A percentile compares a stretch with the other conserved stretches of the same genome.
Evolutionary conservation across 2,113 vertebrate genomes (phyloP).

Genomic region (Albula glossodonta): DNA sequence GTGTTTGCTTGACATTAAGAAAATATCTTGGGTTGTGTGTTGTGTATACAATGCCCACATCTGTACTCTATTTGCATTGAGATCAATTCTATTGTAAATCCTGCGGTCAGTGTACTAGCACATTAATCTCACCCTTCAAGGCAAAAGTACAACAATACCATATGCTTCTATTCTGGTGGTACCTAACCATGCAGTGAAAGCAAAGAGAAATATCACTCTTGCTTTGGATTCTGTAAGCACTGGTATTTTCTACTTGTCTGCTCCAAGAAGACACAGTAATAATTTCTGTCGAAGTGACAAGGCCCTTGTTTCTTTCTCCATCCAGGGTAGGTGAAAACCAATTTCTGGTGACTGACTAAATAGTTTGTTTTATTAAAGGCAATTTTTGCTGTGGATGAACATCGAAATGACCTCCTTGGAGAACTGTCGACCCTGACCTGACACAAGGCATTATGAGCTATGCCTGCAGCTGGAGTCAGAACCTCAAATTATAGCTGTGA

Average conservation of each 20-base stretch:
- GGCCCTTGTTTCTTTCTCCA: background rate
- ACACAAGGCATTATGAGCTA: background rate
- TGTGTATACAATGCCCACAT: conserved; percentile 12
- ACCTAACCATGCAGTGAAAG: background rate
- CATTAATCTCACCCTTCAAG: conserved; percentile 12
- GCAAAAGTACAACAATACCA: conserved; percentile 20
- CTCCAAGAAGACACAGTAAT: background rate
- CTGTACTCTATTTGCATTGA: conserved; percentile 8
- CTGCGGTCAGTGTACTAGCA: conserved; percentile 4
- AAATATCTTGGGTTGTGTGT: background rate
- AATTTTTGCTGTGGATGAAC: background rate
- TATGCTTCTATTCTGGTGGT: background rate
- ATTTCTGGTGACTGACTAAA: background rate
- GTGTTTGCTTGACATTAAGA: background rate
- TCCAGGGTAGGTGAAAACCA: background rate
- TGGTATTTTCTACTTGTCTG: background rate
- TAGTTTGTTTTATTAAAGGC: background rate
- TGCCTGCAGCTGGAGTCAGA: background rate
- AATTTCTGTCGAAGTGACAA: background rate
- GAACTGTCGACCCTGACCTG: background rate
- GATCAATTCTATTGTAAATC: conserved; percentile 9
- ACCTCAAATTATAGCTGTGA: background rate
- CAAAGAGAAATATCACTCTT: conserved; percentile 7
- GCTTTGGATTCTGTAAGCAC: background rate
- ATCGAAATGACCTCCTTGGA: background rate